Base-by-base conservation (phyloP, 2,797 vertebrate species). In the Tragelaphus oryx region DNA sequence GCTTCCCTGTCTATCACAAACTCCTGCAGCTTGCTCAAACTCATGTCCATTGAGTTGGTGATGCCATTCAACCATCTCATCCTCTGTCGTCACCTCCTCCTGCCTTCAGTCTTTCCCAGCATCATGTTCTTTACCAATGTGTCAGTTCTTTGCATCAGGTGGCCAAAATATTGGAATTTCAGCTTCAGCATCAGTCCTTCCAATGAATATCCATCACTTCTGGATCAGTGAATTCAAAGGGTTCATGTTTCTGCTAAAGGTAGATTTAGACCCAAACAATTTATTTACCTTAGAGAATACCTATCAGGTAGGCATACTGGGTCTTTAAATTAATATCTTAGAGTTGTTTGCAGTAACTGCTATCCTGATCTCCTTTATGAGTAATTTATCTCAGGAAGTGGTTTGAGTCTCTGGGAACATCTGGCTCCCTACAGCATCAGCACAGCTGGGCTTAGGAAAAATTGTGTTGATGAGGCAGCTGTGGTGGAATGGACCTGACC, bases 331-430 rank as follows among this genome's bases (percentile, higher is more conserved):
- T 24, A 93, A 22, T 33, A 1, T 89, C 20, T 85, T 74, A 46
- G 14, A 82, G 50, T 68, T 91, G 50, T 68, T 91, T 93, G 48
- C 75, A 86, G 8, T 93, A 85, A 86, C 48, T 44, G 12, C 57
- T 81, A 41, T 37, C 6, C 60, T 80, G 12, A 11, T 75, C 33
- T 92, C 87, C 48, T 95, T 1, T 8, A 28, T 92, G 76, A 95
- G 50, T 92, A 94, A 95, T 94, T 89, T 82, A 48, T 93, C 22
- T 55, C n/a, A 76, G 76, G 84, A 97, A 87, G 83, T 81, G 87
- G 87, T 68, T 60, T 60, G 59, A 89, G 44, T 80, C 52, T 85
- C 82, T 79, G 92, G 57, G 80, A 91, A 87, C 33, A 83, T 92
- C 93, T 96, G 92, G 84, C 28, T 80, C 75, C 75, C 50, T 28